These are phyloP conservation scores for Scelioninae gen. 1 DNA, from an alignment of 2,888 invertebrate species.

Conservation along the genomic window DNA sequence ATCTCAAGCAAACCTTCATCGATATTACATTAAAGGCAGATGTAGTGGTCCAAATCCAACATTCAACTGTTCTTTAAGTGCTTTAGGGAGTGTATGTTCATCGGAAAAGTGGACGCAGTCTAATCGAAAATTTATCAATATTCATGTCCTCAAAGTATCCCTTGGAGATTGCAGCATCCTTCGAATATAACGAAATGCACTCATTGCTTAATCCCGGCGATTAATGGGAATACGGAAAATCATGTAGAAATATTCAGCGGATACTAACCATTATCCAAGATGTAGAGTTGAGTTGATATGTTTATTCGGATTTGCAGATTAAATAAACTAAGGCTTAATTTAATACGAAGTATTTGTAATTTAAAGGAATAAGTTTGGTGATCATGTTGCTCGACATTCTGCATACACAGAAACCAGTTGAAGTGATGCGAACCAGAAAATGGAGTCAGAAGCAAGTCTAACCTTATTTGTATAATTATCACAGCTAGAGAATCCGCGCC, in stretches of 20 bases:
- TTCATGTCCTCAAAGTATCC: conserved; percentile 12
- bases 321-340: not conserved
- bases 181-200: not conserved
- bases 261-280: conserved; percentile 2
- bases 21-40: not conserved
- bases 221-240: not conserved
- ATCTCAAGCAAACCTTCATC: not conserved
- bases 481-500: not conserved
- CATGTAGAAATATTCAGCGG: not conserved
- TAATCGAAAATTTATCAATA: conserved; percentile 10
- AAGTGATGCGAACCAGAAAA: conserved; percentile 30
- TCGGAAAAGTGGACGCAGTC: not conserved
- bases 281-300: not conserved
- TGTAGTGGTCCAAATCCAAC: not conserved
- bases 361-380: not conserved
- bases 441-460: conserved; percentile 17
- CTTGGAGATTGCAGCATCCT: conserved; percentile 2
- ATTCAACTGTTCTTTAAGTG: not conserved
- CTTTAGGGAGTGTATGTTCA: not conserved
- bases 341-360: not conserved
- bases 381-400: conserved; percentile 3
- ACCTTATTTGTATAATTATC: conserved; percentile 39
- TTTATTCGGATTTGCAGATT: not conserved
- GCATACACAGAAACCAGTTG: conserved; percentile 8
- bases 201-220: not conserved